Conservation (phyloP, 2,888 invertebrate species). For the Amblyjoppa proteus region DNA sequence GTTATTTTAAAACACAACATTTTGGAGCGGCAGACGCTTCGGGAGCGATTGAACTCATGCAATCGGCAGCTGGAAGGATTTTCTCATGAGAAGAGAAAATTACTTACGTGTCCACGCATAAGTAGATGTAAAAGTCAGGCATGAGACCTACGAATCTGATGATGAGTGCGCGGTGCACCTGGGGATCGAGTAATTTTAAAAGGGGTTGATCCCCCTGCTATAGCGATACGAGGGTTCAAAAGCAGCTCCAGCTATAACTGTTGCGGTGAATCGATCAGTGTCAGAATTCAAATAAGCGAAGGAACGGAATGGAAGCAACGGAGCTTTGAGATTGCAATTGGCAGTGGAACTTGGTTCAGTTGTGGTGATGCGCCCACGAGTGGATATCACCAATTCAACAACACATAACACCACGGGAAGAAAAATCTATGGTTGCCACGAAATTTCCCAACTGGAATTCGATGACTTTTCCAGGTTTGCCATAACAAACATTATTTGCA, state of each 20-base stretch:
- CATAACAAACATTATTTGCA: not conserved
- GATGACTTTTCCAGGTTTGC: no score
- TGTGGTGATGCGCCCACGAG: not conserved
- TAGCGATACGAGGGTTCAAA: slow-evolving; percentile 1
- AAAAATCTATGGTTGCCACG: no score
- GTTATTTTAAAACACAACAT: slow-evolving; percentile 26
- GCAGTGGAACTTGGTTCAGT: not conserved
- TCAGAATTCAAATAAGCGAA: slow-evolving; percentile 35
- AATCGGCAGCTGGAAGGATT: not conserved
- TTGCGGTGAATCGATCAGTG: slow-evolving; percentile 36
- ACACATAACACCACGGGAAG: not conserved
- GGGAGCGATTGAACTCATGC: not conserved
- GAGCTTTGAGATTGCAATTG: slow-evolving; percentile 11
- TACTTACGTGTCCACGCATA: not conserved
- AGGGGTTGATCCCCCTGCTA: not conserved
- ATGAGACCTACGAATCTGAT: not conserved
- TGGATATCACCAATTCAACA: slow-evolving; percentile 8
- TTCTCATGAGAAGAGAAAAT: not conserved
- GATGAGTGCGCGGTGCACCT: not conserved
- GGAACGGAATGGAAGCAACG: not conserved
- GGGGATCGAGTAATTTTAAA: not conserved
- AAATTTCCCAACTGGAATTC: no score
- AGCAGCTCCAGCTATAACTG: not conserved
- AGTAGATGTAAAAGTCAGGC: not conserved
- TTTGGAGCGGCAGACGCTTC: not conserved